Evolutionary conservation across 2,113 vertebrate species (phyloP).

Genomic region (Atrichornis clamosus): DNA sequence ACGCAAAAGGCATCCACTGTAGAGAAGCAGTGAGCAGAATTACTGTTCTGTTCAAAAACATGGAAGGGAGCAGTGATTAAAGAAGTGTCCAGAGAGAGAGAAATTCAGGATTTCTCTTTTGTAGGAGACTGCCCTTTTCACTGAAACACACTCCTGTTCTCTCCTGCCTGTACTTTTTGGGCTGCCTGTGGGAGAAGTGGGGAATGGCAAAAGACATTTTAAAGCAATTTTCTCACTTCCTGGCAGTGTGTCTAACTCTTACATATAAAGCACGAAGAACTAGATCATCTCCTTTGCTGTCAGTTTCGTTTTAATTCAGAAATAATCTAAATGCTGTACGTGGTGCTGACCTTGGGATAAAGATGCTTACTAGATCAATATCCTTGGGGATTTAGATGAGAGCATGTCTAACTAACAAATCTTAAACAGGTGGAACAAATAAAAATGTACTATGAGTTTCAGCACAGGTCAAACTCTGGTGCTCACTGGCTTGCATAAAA

Average conservation of each 20-base stretch:
- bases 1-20: neutral
- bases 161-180: neutral
- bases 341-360: neutral
- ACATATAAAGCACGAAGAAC: neutral
- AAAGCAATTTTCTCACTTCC: neutral
- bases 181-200: neutral
- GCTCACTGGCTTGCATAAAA: neutral
- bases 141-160: neutral
- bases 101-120: neutral
- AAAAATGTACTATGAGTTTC: neutral
- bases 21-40: neutral
- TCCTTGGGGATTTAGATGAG: neutral
- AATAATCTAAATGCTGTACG: neutral
- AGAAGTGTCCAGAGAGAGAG: neutral
- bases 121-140: neutral
- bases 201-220: neutral
- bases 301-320: neutral
- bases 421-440: neutral
- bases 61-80: neutral
- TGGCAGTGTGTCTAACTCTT: neutral
- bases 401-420: neutral
- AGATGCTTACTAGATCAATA: neutral
- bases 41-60: no score
- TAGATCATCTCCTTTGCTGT: neutral
- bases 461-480: neutral